A percentile compares a stretch with the other conserved stretches of the same genome.
phyloP scores from a whole-genome alignment of 2,888 invertebrate genomes.

The Cecidostiba fungosa region DNA sequence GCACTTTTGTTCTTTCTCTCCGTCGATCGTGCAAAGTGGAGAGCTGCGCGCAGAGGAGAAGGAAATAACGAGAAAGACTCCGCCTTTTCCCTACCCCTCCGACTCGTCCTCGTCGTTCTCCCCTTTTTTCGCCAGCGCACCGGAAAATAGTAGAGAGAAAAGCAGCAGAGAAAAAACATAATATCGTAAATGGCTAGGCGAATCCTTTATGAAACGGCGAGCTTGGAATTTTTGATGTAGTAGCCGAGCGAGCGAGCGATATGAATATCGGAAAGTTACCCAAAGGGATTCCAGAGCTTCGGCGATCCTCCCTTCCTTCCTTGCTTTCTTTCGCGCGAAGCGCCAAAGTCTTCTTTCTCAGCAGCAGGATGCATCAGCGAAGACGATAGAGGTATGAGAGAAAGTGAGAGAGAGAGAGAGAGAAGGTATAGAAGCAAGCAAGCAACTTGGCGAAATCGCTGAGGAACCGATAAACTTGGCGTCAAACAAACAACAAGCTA shows the following conservation, averaged over 20 bases:
- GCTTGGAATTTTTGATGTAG: constrained; percentile 79
- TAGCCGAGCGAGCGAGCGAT: constrained; percentile 69
- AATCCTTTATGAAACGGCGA: constrained; percentile 78
- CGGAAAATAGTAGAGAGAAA: not conserved
- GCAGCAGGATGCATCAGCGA: not conserved
- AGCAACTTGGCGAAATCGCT: constrained; percentile 74
- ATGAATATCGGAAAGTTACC: constrained; percentile 79
- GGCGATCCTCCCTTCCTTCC: constrained; percentile 53
- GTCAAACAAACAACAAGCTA: constrained; percentile 71
- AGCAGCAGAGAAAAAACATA: constrained; percentile 68
- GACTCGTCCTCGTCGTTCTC: not conserved
- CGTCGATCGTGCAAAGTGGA: constrained; percentile 20
- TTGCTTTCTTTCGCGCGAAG: constrained; percentile 7
- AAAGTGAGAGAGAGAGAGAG: constrained; percentile 42
- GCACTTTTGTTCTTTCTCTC: constrained; percentile 36
- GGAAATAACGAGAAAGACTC: constrained; percentile 9
- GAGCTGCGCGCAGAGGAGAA: not conserved
- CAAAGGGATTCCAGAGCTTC: constrained; percentile 77
- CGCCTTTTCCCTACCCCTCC: too few species aligned
- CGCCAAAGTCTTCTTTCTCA: constrained; percentile 1
- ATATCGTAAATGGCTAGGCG: constrained; percentile 78
- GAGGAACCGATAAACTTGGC: constrained; percentile 74
- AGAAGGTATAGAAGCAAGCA: constrained; percentile 32
- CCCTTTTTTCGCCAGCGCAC: constrained; percentile 5
- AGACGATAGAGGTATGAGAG: not conserved